Base-by-base conservation (phyloP, 92 coral and sea anemone genomes). In the Nematostella vectensis region DNA sequence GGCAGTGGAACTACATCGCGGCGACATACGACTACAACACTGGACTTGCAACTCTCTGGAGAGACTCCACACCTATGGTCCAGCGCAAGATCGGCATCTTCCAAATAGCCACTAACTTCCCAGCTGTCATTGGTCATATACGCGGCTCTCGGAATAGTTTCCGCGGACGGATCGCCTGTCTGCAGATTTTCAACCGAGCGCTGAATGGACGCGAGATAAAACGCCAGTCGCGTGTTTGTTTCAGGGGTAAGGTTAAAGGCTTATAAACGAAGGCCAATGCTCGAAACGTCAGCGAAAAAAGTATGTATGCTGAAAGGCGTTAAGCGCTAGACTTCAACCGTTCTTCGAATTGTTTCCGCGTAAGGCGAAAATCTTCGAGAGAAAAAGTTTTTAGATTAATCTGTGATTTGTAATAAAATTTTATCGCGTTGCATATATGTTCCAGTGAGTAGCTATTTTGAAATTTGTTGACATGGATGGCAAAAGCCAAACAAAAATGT, bases 141-240 rank as follows among this genome's bases (percentile, higher is more conserved):
- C 71, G 64, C 16, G 70, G 81, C 8, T 77, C 72, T 25, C 53
- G 55, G 10, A 57, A 69, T 3, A 52, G 70, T 25, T 85, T 80
- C 74, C 71, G 54, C 13, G 94, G 94, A 17, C 65, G 80, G 43
- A 85, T 85, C 3, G 70, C 83, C 15, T 85, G 94, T 50, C 65
- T 85, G 0, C 83, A 85, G 55, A 80, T 85, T 22, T 75, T 61
- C 26, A 68, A 82, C 63, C 45, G 58, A 29, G 88, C 88, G 3
- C 62, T 85, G 29, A 75, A 65, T 49, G 77, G 72, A 45, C 77
- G 64, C 49, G 73, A 70, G 54, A 77, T 85, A n/a, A 33, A 62
- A 48, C n/a, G 29, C 23, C 57, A 70, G 26, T 62, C 62, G 67
- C 70, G 51, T 61, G 62, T 62, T 30, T 85, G 94, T 42, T 50